Percentiles rank a stretch among this genome's conserved stretches.
phyloP scores from a whole-genome alignment of 2,113 vertebrate genomes.

The Aegithalos caudatus region DNA sequence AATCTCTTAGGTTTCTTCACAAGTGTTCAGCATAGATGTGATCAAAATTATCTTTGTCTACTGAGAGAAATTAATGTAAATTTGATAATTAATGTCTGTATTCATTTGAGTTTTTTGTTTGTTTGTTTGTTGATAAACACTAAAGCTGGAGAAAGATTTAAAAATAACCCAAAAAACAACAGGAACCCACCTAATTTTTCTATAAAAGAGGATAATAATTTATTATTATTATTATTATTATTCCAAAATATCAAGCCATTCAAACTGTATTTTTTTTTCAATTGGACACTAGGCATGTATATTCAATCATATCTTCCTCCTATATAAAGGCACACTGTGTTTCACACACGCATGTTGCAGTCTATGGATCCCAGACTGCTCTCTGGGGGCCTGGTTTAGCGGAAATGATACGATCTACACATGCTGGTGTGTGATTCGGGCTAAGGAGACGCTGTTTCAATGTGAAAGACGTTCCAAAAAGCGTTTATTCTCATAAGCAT shows the following conservation, averaged over 20 bases:
- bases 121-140: neutral
- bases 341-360: too few species aligned
- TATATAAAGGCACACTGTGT: neutral
- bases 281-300: neutral
- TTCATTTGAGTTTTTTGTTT: neutral
- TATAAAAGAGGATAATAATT: neutral
- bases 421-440: too few species aligned
- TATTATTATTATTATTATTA: too few species aligned
- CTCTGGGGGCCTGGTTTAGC: too few species aligned
- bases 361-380: too few species aligned
- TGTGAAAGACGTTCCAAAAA: too few species aligned
- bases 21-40: neutral
- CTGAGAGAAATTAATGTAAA: neutral
- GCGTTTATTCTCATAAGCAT: too few species aligned
- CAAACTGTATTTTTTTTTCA: neutral
- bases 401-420: too few species aligned
- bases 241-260: neutral
- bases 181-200: neutral
- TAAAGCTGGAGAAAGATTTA: neutral
- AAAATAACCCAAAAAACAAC: neutral
- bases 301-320: neutral
- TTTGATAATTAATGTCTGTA: neutral
- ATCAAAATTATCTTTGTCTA: neutral
- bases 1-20: neutral
- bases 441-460: too few species aligned